Evolutionary conservation across 2,888 invertebrate genomes (phyloP).

Genomic region (Orthonychiurus folsomi): DNA sequence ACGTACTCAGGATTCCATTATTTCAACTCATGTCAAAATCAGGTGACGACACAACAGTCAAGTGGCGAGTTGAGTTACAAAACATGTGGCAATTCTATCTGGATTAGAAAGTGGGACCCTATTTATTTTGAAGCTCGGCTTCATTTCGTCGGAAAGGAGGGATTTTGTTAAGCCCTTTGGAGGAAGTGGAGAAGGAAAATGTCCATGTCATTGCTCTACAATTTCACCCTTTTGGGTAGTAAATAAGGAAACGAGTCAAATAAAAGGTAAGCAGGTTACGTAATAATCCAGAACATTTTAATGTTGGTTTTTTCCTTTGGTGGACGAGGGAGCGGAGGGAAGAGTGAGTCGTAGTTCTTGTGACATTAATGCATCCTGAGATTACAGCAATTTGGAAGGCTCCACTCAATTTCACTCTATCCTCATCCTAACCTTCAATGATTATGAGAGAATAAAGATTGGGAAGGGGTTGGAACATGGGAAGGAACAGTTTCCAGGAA

Average conservation of each 20-base stretch:
- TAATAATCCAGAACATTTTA: background rate
- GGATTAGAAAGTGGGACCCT: too few species aligned
- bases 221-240: too few species aligned
- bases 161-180: too few species aligned
- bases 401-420: slow-evolving; percentile 14
- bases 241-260: background rate
- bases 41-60: too few species aligned
- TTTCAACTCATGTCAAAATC: too few species aligned
- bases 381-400: slow-evolving; percentile 19
- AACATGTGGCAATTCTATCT: too few species aligned
- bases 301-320: background rate
- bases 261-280: background rate
- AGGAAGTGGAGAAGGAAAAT: too few species aligned
- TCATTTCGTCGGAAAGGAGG: too few species aligned
- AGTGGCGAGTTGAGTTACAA: too few species aligned
- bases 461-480: slow-evolving; percentile 8
- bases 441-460: slow-evolving; percentile 21
- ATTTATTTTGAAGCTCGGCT: too few species aligned
- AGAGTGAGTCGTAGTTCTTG: background rate
- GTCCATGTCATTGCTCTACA: too few species aligned
- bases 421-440: slow-evolving; percentile 23
- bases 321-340: background rate
- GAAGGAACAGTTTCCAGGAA: slow-evolving; percentile 11
- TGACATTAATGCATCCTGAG: slow-evolving; percentile 10
- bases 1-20: too few species aligned